These are phyloP conservation scores for Manduca sexta DNA, from an alignment of 1,140 invertebrate species.

Conservation along the genomic window DNA sequence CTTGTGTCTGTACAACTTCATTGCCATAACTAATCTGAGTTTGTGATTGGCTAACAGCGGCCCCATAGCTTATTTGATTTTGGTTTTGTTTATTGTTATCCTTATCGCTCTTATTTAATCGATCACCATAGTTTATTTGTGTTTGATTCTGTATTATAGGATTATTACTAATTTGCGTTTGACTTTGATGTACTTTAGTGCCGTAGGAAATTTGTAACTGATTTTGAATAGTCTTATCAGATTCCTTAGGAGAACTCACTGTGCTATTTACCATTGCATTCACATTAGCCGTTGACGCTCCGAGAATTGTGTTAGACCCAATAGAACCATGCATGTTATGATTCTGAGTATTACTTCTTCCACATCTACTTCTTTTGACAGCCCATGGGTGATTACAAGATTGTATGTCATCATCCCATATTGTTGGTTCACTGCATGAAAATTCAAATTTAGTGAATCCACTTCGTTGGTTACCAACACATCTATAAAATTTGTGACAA, in stretches of 20 bases:
- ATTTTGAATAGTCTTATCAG: constrained; percentile 18
- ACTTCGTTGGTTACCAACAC: constrained; percentile 76
- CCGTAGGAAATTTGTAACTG: constrained; percentile 26
- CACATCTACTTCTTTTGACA: constrained; percentile 58
- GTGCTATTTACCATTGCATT: too few relatives aligned
- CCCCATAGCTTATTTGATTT: constrained; percentile 21
- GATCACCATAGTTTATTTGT: constrained; percentile 28
- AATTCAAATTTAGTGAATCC: constrained; percentile 79
- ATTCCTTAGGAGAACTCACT: too few relatives aligned
- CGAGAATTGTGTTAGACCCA: too few relatives aligned
- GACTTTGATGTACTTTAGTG: constrained; percentile 21
- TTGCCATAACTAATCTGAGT: constrained; percentile 6
- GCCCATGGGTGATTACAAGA: constrained; percentile 80
- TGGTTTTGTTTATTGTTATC: constrained; percentile 18
- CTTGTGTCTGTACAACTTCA: constrained; percentile 12
- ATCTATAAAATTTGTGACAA: constrained; percentile 86
- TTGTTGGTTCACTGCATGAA: constrained; percentile 79
- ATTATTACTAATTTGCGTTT: constrained; percentile 27
- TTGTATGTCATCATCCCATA: constrained; percentile 80
- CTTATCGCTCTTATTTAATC: constrained; percentile 10
- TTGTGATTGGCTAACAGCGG: constrained; percentile 10
- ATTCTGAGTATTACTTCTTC: too few relatives aligned
- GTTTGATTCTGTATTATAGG: constrained; percentile 25
- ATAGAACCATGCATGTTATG: too few relatives aligned
- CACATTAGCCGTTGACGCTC: too few relatives aligned